phyloP scores from a whole-genome alignment of 2,888 invertebrate species.

The Drosophila borborema region DNA sequence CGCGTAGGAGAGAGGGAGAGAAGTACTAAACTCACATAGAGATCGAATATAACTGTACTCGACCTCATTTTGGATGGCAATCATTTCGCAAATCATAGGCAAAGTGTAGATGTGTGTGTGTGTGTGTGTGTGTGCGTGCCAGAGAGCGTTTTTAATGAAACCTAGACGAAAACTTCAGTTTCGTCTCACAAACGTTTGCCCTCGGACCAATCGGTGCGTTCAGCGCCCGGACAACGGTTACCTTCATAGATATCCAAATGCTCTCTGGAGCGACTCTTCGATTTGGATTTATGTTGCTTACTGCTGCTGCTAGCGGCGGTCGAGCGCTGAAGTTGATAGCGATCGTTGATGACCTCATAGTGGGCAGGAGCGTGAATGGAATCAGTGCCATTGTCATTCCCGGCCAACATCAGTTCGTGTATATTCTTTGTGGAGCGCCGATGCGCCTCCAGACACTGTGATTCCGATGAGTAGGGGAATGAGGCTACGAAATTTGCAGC shows the following conservation, averaged over 20 bases:
- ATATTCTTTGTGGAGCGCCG: conserved; percentile 85
- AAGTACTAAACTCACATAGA: neutral
- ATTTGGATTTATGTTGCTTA: conserved; percentile 61
- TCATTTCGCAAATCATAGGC: conserved; percentile 1
- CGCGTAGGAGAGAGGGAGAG: neutral
- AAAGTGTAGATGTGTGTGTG: neutral
- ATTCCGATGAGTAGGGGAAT: conserved; percentile 85
- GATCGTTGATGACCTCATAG: conserved; percentile 86
- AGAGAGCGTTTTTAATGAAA: conserved; percentile 32
- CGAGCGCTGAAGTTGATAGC: conserved; percentile 60
- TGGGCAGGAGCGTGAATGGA: conserved; percentile 80
- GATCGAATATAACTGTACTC: neutral
- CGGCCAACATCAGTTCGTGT: conserved; percentile 85
- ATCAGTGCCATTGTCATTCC: conserved; percentile 57
- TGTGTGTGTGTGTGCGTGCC: too few species aligned
- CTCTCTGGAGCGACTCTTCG: conserved; percentile 67
- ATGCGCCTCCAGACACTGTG: conserved; percentile 85
- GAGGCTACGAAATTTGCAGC: conserved; percentile 83
- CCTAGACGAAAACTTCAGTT: conserved; percentile 85
- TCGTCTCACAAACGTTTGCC: conserved; percentile 84
- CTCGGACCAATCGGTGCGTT: conserved; percentile 82
- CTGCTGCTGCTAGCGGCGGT: conserved; percentile 28
- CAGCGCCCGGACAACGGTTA: conserved; percentile 61
- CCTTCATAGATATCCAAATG: conserved; percentile 70
- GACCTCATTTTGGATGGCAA: conserved; percentile 10